Base-by-base conservation (phyloP, 37 sponge, comb jelly and placozoan species). In the Cliona cf. orientalis region DNA sequence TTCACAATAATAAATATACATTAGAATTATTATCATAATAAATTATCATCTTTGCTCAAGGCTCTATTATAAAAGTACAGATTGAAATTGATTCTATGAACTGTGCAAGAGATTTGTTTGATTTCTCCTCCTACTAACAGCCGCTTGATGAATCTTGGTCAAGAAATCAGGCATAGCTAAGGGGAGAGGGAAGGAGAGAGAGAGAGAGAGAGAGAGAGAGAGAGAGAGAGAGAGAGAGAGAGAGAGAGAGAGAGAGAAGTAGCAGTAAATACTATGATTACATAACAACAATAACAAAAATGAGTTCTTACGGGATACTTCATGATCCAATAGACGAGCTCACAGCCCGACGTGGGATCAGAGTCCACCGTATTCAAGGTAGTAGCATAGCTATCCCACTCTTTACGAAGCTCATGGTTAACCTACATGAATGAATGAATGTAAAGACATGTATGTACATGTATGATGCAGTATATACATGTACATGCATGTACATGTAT, bases 91-190 rank as follows among this genome's bases (percentile, higher is more conserved):
- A 49, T 19, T 19, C 11, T 49, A 19, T 49, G 55, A 17, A 49
- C 55, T 49, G 17, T 49, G 11, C 55, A 11, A 49, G 14, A 49
- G 55, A 17, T 19, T 49, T 49, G 17, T 49, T 11, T 19, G 29
- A 17, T 62, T 12, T 22, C 39, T 72, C 35, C 44, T 41, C 32
- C 61, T 86, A 11, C 28, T 46, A 1, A 58, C 31, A 46, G 88
- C 88, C 39, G 81, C 88, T 29, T 33, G 46, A 45, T 80, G 88
- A 0, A 87, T 53, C 37, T 80, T 74, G 9, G 0, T 75, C 58
- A 87, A 69, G 67, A 87, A 87, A 38, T 87, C 88, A 53, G 88
- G 88, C 76, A 80, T 75, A 33, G 88, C 88, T 87, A 44, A 7
- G 40, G 31, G n/a, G n/a, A n/a, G n/a, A n/a, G n/a, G n/a, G n/a